Evolutionary conservation across 1,140 invertebrate genomes (phyloP), one percentile per base, ranked within the genome.

Genomic region (Trachymyrmex cornetzi): DNA sequence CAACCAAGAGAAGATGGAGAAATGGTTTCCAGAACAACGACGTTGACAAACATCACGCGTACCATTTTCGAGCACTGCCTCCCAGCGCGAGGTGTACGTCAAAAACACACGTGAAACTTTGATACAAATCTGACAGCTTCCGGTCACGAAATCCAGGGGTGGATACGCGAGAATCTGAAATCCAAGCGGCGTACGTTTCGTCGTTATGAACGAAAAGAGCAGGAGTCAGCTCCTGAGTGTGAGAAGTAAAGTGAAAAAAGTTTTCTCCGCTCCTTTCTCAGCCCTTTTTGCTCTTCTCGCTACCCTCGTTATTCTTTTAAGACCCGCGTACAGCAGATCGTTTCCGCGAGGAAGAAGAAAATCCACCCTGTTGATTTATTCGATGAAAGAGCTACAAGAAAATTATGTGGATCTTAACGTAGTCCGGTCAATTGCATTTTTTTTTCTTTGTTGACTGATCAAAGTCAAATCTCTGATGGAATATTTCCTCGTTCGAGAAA

Each of bases 101-200:
- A 85, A 77, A 86, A 87, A 87, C 88, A 88, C 67, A 69, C 77
- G 30, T 63, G 77, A 72, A 86, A 89, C 81, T 88, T 91, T 88
- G 90, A 91, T 85, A 75, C 71, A 84, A 67, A n/a, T 67, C 34
- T 57, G 85, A 84, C 81, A 53, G 67, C 59, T 71, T 71, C 48
- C 34, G 38, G 74, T 84, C 64, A 38, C 14, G 38, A 63, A 64
- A 85, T 38, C 16, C 48, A 64, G 14, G n/a, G 74, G 59, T 27
- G 67, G 27, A 88, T 82, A 59, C 9, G 24, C 38, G 87, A 61
- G 72, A 34, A 88, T 88, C 74, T 38, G 44, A 69, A 14, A 66
- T 53, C 57, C 61, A 48, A 63, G 53, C 30, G 30, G 34, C 19
- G 55, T 48, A 63, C 27, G 12, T 50, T 55, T n/a, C 30, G 57